Evolutionary conservation across 1,140 invertebrate species (phyloP).

Genomic region (Caerostris darwini): DNA sequence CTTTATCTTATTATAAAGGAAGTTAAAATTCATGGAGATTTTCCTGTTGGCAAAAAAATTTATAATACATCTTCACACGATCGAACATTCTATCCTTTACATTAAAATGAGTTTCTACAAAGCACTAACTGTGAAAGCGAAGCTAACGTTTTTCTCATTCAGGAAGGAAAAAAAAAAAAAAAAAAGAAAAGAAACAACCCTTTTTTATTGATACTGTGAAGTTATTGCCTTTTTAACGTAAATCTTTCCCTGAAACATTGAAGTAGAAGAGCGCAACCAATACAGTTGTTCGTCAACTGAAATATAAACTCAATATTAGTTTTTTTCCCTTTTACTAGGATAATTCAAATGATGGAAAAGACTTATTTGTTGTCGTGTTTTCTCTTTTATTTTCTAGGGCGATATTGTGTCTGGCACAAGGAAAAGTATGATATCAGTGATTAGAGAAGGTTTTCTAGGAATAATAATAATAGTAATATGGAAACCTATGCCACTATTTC

Average conservation of each 20-base stretch:
- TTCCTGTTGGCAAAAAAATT: too few species aligned
- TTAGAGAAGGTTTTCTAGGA: too few species aligned
- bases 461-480: too few species aligned
- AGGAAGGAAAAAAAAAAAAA: too few species aligned
- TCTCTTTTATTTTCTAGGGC: constrained; percentile 7
- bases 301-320: constrained; percentile 52
- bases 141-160: background rate
- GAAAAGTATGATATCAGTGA: too few species aligned
- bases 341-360: constrained; percentile 59
- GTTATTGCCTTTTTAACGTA: constrained; percentile 22
- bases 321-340: constrained; percentile 36
- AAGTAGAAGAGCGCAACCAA: constrained; percentile 1
- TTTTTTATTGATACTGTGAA: background rate
- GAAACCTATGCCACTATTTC: too few species aligned
- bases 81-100: background rate
- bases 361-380: constrained; percentile 33
- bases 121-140: background rate
- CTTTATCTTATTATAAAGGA: too few species aligned
- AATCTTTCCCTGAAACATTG: background rate
- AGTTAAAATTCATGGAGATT: too few species aligned
- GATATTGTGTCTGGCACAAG: constrained; percentile 54
- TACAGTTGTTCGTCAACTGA: constrained; percentile 24
- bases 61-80: background rate
- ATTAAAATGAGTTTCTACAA: background rate
- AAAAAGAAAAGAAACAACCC: background rate